Evolutionary conservation across 23 tunicate species (phyloP).

Genomic region (Halocynthia aurantium): DNA sequence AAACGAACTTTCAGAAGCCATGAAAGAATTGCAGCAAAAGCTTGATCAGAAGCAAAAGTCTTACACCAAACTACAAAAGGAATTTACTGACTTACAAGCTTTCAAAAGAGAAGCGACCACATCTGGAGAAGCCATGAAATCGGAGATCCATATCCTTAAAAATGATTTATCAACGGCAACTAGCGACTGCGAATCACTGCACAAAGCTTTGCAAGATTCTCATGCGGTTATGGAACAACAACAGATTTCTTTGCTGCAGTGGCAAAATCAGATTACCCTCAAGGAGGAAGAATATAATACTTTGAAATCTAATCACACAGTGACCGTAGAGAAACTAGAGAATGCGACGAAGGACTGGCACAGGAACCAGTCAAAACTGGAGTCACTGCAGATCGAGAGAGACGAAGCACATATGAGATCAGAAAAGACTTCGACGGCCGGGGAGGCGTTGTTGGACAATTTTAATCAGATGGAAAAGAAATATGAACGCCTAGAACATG

Average conservation of each 20-base stretch:
- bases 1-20: slow-evolving; percentile 53
- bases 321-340: slow-evolving; percentile 14
- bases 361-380: slow-evolving; percentile 25
- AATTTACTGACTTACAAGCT: slow-evolving; percentile 2
- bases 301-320: slow-evolving; percentile 4
- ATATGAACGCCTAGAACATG: slow-evolving; percentile 14
- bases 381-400: slow-evolving; percentile 17
- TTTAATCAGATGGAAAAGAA: slow-evolving; percentile 5
- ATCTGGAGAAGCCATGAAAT: not conserved
- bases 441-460: slow-evolving; percentile 15
- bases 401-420: slow-evolving; percentile 9
- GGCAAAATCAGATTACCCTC: slow-evolving; percentile 26
- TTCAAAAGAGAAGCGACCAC: slow-evolving; percentile 16
- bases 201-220: slow-evolving; percentile 64
- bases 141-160: not conserved
- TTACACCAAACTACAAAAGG: slow-evolving; percentile 23
- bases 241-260: slow-evolving; percentile 15
- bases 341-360: slow-evolving; percentile 47
- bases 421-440: slow-evolving; percentile 11
- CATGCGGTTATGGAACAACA: slow-evolving; percentile 58
- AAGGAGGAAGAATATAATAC: slow-evolving; percentile 28
- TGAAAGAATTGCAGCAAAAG: slow-evolving; percentile 51
- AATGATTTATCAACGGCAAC: slow-evolving; percentile 1
- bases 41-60: slow-evolving; percentile 60
- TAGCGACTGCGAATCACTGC: not conserved